phyloP scores from a whole-genome alignment of 2,888 invertebrate species.

The Sphaerophoria rueppellii region DNA sequence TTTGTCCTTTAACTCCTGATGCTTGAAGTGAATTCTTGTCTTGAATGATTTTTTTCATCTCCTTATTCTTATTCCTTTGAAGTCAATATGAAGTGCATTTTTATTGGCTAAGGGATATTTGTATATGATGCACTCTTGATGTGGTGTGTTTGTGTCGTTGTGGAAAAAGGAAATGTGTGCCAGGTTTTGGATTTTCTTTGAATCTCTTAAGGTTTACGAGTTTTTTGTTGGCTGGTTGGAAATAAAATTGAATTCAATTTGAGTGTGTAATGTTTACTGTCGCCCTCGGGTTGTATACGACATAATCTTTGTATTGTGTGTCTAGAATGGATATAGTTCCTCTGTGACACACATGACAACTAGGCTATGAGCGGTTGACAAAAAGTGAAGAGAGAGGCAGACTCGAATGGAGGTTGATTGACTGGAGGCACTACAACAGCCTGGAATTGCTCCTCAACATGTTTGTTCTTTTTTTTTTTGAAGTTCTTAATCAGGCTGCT shows the following conservation, averaged over 20 bases:
- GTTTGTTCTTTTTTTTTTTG: not conserved
- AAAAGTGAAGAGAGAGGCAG: not conserved
- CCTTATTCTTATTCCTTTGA: not conserved
- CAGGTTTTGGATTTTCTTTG: conserved; percentile 7
- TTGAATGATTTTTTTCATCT: not conserved
- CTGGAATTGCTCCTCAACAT: conserved; percentile 4
- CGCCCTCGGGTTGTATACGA: conserved; percentile 3
- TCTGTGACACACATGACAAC: too few relatives aligned
- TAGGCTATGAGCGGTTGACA: too few relatives aligned
- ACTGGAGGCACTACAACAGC: conserved; percentile 1
- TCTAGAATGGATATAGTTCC: too few relatives aligned
- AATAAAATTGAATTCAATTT: conserved; percentile 30
- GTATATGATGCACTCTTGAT: conserved; percentile 7
- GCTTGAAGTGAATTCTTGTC: conserved; percentile 21
- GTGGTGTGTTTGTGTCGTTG: not conserved
- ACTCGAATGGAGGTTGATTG: conserved; percentile 1
- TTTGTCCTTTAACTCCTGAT: conserved; percentile 1
- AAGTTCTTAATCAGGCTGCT: not conserved
- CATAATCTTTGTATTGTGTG: not conserved
- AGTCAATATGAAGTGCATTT: conserved; percentile 34
- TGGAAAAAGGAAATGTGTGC: not conserved
- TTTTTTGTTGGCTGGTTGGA: not conserved
- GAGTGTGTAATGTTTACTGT: conserved; percentile 15
- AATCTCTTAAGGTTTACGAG: not conserved
- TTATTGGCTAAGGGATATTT: conserved; percentile 39